These are phyloP conservation scores for Bolinopsis microptera DNA, from an alignment of 37 sponge, comb jelly and placozoan species.

Conservation along the genomic window DNA sequence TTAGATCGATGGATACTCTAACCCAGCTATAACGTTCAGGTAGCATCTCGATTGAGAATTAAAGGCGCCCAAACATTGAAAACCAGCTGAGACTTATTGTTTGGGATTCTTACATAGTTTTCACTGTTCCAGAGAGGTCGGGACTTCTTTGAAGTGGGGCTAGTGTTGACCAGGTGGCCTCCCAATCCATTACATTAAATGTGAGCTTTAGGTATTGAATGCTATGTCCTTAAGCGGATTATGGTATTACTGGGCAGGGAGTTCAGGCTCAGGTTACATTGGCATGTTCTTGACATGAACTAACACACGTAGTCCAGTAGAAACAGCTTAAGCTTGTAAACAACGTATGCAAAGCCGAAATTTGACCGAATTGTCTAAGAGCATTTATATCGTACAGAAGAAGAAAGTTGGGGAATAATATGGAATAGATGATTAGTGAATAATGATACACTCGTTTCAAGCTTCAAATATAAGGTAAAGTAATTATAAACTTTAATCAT, in stretches of 20 bases:
- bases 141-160: not conserved
- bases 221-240: not conserved
- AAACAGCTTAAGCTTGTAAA: too few species aligned
- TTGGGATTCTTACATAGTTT: not conserved
- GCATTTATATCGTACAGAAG: too few species aligned
- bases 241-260: not conserved
- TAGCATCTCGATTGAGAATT: not conserved
- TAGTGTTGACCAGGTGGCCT: not conserved
- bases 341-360: too few species aligned
- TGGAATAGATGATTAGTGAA: too few species aligned
- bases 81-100: not conserved
- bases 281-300: too few species aligned
- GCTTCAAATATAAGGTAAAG: too few species aligned
- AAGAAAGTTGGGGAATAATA: too few species aligned
- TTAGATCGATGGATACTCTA: not conserved
- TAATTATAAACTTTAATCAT: too few species aligned
- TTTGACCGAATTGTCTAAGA: too few species aligned
- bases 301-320: too few species aligned
- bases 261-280: not conserved
- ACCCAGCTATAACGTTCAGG: not conserved
- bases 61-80: not conserved
- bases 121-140: not conserved
- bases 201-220: not conserved
- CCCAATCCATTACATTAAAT: not conserved
- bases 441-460: too few species aligned